Conservation (phyloP, 2,888 invertebrate species). For the Brachyopa scutellaris region DNA sequence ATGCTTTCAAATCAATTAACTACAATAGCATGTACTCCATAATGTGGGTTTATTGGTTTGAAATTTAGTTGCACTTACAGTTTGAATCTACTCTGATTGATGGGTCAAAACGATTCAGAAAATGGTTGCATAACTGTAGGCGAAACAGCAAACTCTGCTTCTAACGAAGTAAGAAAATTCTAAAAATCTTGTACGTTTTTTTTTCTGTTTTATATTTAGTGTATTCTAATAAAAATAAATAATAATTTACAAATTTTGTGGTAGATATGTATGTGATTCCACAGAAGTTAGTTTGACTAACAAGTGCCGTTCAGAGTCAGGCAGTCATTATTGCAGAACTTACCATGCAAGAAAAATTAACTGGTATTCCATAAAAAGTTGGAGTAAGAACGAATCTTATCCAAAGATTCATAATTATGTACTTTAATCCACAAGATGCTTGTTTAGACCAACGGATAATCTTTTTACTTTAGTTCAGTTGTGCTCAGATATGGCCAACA, state of each 20-base stretch:
- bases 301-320: too few relatives aligned
- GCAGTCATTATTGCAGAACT: too few relatives aligned
- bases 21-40: not conserved
- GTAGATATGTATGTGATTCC: too few relatives aligned
- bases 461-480: too few relatives aligned
- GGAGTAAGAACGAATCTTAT: not conserved
- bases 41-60: slow-evolving; percentile 7
- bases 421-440: not conserved
- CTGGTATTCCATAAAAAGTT: not conserved
- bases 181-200: not conserved
- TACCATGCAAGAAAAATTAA: too few relatives aligned
- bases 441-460: too few relatives aligned
- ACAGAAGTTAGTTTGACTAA: too few relatives aligned
- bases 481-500: not conserved
- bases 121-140: too few relatives aligned
- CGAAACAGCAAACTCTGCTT: not conserved
- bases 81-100: not conserved
- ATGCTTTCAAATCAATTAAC: slow-evolving; percentile 41
- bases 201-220: too few relatives aligned
- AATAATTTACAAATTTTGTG: too few relatives aligned
- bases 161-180: too few relatives aligned
- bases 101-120: not conserved
- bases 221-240: too few relatives aligned
- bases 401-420: slow-evolving; percentile 5
- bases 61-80: not conserved